These are phyloP conservation scores for Procapra przewalskii DNA, from an alignment of 2,113 vertebrate species.

Conservation along the genomic window DNA sequence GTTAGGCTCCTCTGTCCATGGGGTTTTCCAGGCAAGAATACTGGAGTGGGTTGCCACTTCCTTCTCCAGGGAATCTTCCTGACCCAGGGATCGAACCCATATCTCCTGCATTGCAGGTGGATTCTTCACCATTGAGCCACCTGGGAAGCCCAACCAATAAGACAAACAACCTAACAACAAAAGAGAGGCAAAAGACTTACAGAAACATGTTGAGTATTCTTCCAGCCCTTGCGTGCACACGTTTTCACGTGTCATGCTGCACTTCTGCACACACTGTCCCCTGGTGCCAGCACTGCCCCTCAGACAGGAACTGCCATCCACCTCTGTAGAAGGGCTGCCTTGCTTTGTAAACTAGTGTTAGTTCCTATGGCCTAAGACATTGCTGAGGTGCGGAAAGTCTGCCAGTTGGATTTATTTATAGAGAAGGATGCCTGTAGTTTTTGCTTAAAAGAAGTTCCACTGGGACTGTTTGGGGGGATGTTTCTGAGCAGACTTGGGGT, in stretches of 20 bases:
- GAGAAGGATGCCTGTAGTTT: neutral
- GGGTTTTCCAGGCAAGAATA: neutral
- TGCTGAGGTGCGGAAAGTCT: neutral
- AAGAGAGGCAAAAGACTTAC: neutral
- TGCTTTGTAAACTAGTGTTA: neutral
- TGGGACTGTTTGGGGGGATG: neutral
- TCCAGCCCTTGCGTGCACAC: neutral
- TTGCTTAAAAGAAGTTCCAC: neutral
- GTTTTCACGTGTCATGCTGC: neutral
- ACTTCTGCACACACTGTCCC: fast-evolving
- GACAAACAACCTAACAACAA: neutral
- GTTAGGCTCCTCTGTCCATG: neutral
- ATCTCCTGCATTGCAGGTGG: neutral
- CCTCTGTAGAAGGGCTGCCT: neutral
- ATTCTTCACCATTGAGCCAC: neutral
- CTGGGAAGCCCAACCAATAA: neutral
- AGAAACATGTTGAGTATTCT: neutral
- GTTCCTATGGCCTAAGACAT: neutral
- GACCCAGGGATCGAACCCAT: neutral
- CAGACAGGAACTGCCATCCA: neutral
- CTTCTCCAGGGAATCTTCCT: neutral
- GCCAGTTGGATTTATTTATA: neutral
- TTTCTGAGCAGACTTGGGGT: neutral
- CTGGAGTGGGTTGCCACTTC: neutral
- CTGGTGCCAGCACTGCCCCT: neutral